Conservation (phyloP, 2,888 invertebrate species). For the Drosophila pseudotalamancana region DNA sequence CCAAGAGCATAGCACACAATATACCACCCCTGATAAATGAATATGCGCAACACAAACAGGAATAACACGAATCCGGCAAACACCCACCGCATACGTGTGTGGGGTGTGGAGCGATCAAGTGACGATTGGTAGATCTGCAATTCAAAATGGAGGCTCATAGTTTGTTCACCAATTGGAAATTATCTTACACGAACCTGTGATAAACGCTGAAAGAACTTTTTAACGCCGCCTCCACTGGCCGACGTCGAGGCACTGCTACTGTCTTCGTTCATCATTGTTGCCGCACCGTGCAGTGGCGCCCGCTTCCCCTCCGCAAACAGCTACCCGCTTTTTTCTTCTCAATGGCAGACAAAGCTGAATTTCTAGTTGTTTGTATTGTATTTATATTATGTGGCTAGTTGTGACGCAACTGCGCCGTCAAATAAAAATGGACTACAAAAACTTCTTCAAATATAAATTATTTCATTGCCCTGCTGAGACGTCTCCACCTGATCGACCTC, state of each 20-base stretch:
- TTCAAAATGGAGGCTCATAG: neutral
- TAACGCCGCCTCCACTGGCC: constrained; percentile 77
- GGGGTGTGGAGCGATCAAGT: constrained; percentile 94
- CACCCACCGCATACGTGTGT: constrained; percentile 91
- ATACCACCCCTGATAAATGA: constrained; percentile 98
- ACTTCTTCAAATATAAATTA: constrained; percentile 46
- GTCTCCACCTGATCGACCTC: constrained; percentile 41
- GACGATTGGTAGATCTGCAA: constrained; percentile 89
- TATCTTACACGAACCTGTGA: constrained; percentile 80
- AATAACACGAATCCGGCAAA: constrained; percentile 89
- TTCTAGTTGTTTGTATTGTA: too few relatives aligned
- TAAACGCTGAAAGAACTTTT: constrained; percentile 82
- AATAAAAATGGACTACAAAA: constrained; percentile 48
- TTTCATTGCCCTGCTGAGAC: constrained; percentile 61
- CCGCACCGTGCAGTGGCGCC: constrained; percentile 24
- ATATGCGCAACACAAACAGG: constrained; percentile 91
- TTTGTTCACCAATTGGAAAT: neutral
- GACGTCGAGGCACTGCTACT: constrained; percentile 75
- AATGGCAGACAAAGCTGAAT: constrained; percentile 14
- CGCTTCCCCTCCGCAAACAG: constrained; percentile 13
- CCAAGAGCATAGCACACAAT: constrained; percentile 99
- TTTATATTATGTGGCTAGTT: constrained; percentile 1
- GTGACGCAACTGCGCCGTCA: constrained; percentile 22
- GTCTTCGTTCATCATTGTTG: constrained; percentile 84
- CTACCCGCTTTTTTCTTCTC: constrained; percentile 15